Conservation (phyloP, 2,113 vertebrate genomes). For the Potamarius usumacintae region DNA sequence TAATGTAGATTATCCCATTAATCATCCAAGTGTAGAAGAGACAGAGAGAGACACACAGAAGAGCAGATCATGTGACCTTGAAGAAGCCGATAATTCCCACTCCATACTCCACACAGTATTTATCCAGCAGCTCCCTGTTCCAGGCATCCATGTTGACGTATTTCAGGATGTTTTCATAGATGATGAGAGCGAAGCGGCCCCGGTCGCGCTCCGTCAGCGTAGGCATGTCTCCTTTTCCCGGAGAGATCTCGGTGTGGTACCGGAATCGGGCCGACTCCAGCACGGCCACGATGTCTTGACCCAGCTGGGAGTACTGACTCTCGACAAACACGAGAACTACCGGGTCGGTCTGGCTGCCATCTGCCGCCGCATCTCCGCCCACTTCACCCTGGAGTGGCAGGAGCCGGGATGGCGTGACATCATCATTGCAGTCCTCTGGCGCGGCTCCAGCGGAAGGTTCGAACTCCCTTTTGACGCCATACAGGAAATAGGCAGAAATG, state of each 20-base stretch:
- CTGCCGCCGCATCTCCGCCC: constrained; percentile 68
- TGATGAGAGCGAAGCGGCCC: constrained; percentile 90
- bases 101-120: constrained; percentile 96
- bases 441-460: constrained; percentile 77
- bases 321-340: constrained; percentile 97
- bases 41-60: constrained; percentile 41
- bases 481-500: constrained; percentile 85
- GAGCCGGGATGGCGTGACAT: constrained; percentile 83
- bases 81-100: constrained; percentile 98
- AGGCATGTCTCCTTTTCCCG: constrained; percentile 97
- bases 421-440: constrained; percentile 80
- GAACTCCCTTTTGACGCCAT: constrained; percentile 81
- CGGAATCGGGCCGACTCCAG: constrained; percentile 93
- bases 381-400: constrained; percentile 78
- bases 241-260: constrained; percentile 93
- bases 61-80: constrained; percentile 77
- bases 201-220: constrained; percentile 91
- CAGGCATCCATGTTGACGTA: constrained; percentile 96
- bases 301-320: constrained; percentile 95
- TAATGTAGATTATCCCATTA: constrained; percentile 20
- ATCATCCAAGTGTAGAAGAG: constrained; percentile 23
- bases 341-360: constrained; percentile 85
- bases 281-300: constrained; percentile 97
- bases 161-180: constrained; percentile 97
- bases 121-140: constrained; percentile 98